These are phyloP conservation scores for Cettia cetti DNA, from an alignment of 2,113 vertebrate species.

Conservation along the genomic window DNA sequence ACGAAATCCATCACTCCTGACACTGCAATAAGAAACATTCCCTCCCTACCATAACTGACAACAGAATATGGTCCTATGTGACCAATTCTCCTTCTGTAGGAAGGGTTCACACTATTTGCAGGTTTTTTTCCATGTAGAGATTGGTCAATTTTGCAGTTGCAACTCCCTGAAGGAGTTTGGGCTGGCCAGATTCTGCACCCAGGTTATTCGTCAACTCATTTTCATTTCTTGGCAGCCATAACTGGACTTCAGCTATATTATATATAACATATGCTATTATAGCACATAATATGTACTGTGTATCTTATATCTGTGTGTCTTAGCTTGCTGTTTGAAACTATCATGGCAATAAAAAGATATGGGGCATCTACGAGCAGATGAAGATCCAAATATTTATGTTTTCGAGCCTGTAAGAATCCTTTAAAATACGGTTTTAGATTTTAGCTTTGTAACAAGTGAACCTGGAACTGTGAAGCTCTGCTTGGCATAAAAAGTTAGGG, in stretches of 20 bases:
- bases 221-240: background rate
- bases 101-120: background rate
- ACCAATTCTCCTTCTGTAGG: background rate
- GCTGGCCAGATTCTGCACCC: background rate
- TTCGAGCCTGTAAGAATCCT: background rate
- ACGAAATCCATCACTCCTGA: background rate
- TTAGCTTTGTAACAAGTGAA: background rate
- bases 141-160: background rate
- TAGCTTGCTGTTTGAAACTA: background rate
- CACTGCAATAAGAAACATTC: rapidly evolving
- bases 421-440: background rate
- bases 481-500: background rate
- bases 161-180: background rate
- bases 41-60: background rate
- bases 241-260: background rate
- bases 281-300: background rate
- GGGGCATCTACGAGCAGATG: background rate
- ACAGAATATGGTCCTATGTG: background rate
- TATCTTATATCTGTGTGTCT: background rate
- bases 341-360: background rate
- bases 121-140: background rate
- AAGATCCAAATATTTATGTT: background rate
- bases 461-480: background rate
- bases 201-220: background rate
- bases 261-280: background rate